Base-by-base conservation (phyloP, 2,113 vertebrate genomes). In the Heloderma charlesbogerti region DNA sequence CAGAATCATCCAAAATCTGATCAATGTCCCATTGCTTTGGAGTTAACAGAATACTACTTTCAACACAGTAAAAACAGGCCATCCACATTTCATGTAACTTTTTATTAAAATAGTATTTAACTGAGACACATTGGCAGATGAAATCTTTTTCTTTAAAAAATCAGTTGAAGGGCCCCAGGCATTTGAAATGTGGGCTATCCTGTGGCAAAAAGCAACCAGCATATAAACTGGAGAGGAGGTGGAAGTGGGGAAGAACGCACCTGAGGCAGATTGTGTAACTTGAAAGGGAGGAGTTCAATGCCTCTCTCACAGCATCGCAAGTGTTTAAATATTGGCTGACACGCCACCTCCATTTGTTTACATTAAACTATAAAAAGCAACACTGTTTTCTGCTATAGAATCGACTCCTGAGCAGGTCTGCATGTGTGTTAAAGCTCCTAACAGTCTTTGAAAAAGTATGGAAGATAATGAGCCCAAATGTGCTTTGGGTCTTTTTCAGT, bases 41-140 rank as follows among this genome's bases (percentile, higher is more conserved):
- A 37, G 34, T 16, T 18, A 90, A 60, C 48, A 84, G 31, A 88
- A 69, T 25, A 37, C 25, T 84, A 37, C 34, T 78, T 67, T 4
- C 29, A 86, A 86, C 20, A 81, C 20, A 2, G 75, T 60, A 88
- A 92, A 96, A 87, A 95, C 31, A 27, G 92, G 27, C 3, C 27
- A 15, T 82, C 81, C 66, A 6, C 15, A 71, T 96, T 96, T 92
- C 86, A 87, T 27, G 87, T 93, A 95, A 89, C 87, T 95, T 97
- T 97, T 97, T 97, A 97, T 97, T 97, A 97, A 97, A 97, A 97
- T 96, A 97, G 86, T 89, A 92, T 97, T 97, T 92, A 96, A 91
- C 90, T 87, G 93, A 90, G 93, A 96, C 93, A 96, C 0, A 31
- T 91, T 96, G 93, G 95, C 94, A 96, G 94, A 93, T 93, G 93